Conservation (phyloP, 1,140 invertebrate species). For the Lepidostoma basale region DNA sequence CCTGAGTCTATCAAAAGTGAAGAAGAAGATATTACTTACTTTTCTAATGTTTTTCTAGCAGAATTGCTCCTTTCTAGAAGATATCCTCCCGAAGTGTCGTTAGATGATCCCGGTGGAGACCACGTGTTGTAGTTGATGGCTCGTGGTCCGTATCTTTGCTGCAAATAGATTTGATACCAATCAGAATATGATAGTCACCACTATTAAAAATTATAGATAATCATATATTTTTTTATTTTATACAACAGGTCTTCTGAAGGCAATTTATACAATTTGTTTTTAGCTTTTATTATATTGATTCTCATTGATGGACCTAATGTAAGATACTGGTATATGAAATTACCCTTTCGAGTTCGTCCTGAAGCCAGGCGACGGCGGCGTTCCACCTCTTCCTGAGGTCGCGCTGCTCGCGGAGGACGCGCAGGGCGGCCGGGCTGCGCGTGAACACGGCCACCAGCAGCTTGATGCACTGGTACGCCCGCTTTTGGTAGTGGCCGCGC, state of each 20-base stretch:
- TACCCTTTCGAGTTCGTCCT: constrained; percentile 89
- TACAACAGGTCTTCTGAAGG: too few species aligned
- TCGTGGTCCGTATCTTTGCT: constrained; percentile 68
- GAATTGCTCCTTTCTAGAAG: constrained; percentile 93
- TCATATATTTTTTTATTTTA: too few species aligned
- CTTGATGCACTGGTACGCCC: constrained; percentile 97
- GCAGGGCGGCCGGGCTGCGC: constrained; percentile 76
- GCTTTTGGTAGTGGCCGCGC: constrained; percentile 94
- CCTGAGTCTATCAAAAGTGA: too few species aligned
- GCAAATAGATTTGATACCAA: constrained; percentile 5
- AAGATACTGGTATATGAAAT: constrained; percentile 47
- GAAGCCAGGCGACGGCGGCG: constrained; percentile 89
- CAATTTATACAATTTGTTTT: too few species aligned
- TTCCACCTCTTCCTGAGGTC: constrained; percentile 88
- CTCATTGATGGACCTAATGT: too few species aligned
- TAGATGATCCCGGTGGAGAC: constrained; percentile 92
- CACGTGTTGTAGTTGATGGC: constrained; percentile 88
- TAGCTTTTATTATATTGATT: too few species aligned
- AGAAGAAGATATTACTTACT: constrained; percentile 15
- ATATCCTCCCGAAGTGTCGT: constrained; percentile 94
- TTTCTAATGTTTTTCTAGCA: constrained; percentile 86
- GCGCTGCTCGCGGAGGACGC: constrained; percentile 75
- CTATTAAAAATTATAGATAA: too few species aligned
- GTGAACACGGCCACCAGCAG: constrained; percentile 90
- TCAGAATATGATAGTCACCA: too few species aligned